Base-by-base conservation (phyloP, 2,888 invertebrate genomes). In the Coecobrya sp. region DNA sequence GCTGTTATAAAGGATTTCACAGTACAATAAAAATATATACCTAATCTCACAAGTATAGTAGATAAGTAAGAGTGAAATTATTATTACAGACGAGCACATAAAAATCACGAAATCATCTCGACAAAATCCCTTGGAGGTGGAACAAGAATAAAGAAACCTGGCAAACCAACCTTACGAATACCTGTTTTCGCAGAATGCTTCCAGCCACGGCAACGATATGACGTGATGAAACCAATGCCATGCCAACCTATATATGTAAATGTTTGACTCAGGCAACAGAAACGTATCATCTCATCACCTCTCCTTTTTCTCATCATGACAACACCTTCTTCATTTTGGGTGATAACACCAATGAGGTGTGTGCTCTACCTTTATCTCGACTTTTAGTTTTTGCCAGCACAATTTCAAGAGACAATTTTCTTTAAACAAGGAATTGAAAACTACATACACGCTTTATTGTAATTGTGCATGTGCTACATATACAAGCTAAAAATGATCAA, bases 41-140 rank as follows among this genome's bases (percentile, higher is more conserved):
- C n/a, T n/a, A 49, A 49, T 76, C 22, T 49, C 25, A 13, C 82
- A 42, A 59, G 59, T 82, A 62, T 36, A 52, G n/a, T 16, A n/a
- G 55, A n/a, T n/a, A 62, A 19, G 36, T 79, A 79, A 11, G 22
- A 49, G 59, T 16, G 45, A 76, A 76, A 49, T 76, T 76, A 76
- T 76, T 76, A 76, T 76, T 76, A 30, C 76, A 76, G 42, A 59
- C 30, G 81, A 55, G 81, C 30, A 59, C 59, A 82, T 81, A 62
- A 62, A 62, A 82, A 82, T 76, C 76, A 73, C 85, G 59, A 86
- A 86, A 86, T 86, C 73, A 86, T 86, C 76, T 86, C 42, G 76
- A 73, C 73, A 73, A 86, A 86, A 86, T 86, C 86, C 86, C 86
- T 86, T 73, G 73, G 59, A 86, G 86, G 73, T 42, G 36, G 52